Evolutionary conservation across 2,888 invertebrate genomes (phyloP).

Genomic region (Dynastes maya): DNA sequence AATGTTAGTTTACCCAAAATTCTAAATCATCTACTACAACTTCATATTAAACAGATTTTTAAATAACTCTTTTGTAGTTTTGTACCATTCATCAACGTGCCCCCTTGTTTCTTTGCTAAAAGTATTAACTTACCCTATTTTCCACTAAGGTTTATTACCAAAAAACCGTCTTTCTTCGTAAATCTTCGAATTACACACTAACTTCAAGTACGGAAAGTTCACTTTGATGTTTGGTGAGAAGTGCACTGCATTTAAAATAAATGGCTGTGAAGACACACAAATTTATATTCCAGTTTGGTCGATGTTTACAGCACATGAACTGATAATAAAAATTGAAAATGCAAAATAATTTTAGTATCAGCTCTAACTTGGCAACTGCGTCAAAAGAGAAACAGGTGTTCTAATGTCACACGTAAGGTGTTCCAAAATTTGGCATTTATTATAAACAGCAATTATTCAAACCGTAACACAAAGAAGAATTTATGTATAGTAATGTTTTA

Average conservation of each 20-base stretch:
- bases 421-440: conserved; percentile 45
- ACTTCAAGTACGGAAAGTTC: too few species aligned
- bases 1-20: too few species aligned
- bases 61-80: too few species aligned
- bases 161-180: too few species aligned
- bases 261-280: background rate
- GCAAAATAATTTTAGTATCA: conserved; percentile 16
- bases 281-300: too few species aligned
- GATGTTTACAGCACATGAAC: background rate
- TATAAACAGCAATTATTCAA: conserved; percentile 43
- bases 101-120: too few species aligned
- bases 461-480: conserved; percentile 26
- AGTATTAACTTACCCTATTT: too few species aligned
- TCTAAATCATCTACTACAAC: too few species aligned
- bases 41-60: too few species aligned
- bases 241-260: background rate
- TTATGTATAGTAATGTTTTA: conserved; percentile 7
- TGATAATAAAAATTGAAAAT: conserved; percentile 15
- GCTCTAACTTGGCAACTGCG: conserved; percentile 43
- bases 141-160: too few species aligned
- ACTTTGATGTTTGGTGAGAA: background rate
- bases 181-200: too few species aligned
- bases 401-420: conserved; percentile 45
- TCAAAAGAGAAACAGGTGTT: conserved; percentile 46
- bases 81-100: too few species aligned